A percentile compares a stretch with the other conserved stretches of the same genome.
These are phyloP conservation scores for Eulithis prunata DNA, from an alignment of 2,888 invertebrate genomes.

Conservation along the genomic window DNA sequence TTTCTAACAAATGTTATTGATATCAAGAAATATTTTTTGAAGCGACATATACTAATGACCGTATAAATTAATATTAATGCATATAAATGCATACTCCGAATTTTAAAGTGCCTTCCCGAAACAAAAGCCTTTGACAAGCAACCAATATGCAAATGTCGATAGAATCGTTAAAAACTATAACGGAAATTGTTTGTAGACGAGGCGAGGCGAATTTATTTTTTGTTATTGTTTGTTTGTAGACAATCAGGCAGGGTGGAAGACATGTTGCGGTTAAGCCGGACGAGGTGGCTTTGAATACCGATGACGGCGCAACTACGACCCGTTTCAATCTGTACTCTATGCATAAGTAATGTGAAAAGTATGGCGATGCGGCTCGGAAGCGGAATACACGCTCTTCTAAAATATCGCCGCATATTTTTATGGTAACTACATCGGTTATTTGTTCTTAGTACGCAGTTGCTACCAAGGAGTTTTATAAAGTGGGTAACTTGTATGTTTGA, in stretches of 20 bases:
- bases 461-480: constrained; percentile 26
- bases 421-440: constrained; percentile 74
- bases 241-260: constrained; percentile 71
- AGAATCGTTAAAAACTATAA: constrained; percentile 41
- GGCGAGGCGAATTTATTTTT: constrained; percentile 45
- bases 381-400: constrained; percentile 73
- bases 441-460: constrained; percentile 55
- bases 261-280: constrained; percentile 72
- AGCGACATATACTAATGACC: no score
- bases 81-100: neutral
- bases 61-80: no score
- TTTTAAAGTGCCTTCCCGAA: constrained; percentile 21
- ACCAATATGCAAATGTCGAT: constrained; percentile 38
- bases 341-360: constrained; percentile 83
- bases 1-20: no score
- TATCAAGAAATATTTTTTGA: no score
- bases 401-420: constrained; percentile 79
- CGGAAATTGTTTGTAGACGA: constrained; percentile 40
- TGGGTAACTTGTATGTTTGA: constrained; percentile 28
- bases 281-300: constrained; percentile 75
- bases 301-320: constrained; percentile 76
- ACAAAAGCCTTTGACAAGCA: constrained; percentile 33
- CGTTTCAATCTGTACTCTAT: constrained; percentile 83
- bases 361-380: constrained; percentile 73
- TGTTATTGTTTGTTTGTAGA: constrained; percentile 70